Evolutionary conservation across 2,797 vertebrate genomes (phyloP).

Genomic region (Vireo griseus): DNA sequence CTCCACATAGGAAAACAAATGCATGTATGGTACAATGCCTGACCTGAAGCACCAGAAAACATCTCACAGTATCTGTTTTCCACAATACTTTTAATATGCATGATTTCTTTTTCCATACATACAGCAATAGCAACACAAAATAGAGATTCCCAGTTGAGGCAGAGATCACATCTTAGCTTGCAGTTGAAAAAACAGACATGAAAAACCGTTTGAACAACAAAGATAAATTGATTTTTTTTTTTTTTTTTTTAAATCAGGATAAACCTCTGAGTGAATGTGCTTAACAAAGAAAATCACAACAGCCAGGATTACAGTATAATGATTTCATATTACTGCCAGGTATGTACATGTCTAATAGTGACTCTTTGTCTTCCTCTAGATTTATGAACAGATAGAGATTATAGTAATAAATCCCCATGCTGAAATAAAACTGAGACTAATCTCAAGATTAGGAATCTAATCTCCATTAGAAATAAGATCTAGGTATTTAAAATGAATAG

Average conservation of each 20-base stretch:
- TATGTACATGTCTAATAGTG: not conserved
- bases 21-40: not conserved
- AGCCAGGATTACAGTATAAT: not conserved
- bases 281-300: not conserved
- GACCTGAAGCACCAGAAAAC: not conserved
- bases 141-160: not conserved
- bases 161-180: not conserved
- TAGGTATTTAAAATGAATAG: not conserved
- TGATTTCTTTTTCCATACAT: not conserved
- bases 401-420: not conserved
- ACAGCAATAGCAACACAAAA: not conserved
- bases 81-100: not conserved
- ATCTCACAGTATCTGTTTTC: not conserved
- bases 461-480: conserved; percentile 8
- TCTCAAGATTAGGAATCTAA: conserved; percentile 8
- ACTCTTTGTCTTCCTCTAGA: not conserved
- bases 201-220: not conserved
- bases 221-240: not conserved
- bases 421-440: conserved; percentile 21
- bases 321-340: not conserved
- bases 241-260: not conserved
- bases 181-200: not conserved
- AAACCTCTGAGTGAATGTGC: not conserved
- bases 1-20: not conserved
- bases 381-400: not conserved